phyloP scores from a whole-genome alignment of 2,797 vertebrate genomes.

The Anas georgica region DNA sequence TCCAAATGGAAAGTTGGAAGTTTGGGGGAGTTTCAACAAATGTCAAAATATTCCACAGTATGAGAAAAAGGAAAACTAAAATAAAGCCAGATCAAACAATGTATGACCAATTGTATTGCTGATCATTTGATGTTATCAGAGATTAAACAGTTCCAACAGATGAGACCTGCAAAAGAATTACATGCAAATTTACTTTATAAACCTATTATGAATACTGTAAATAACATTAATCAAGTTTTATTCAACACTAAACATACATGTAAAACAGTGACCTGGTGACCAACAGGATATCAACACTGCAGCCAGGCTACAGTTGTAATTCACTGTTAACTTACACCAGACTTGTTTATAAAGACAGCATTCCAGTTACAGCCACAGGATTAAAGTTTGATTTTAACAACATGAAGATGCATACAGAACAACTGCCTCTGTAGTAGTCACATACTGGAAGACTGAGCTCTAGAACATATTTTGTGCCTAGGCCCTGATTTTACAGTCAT shows the following conservation, averaged over 20 bases:
- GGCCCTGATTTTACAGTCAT: neutral
- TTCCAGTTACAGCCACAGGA: neutral
- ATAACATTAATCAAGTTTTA: neutral
- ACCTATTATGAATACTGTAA: neutral
- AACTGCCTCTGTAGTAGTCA: neutral
- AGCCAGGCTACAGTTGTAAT: neutral
- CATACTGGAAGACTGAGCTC: neutral
- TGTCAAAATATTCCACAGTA: conserved; percentile 35
- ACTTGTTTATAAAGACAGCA: neutral
- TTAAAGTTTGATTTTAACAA: neutral
- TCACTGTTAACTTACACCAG: neutral
- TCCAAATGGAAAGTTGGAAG: conserved; percentile 30
- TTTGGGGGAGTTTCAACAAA: neutral
- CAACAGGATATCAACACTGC: neutral
- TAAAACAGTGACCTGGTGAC: neutral
- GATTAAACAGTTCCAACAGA: conserved; percentile 2
- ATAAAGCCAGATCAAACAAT: conserved; percentile 37
- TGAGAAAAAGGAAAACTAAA: conserved; percentile 32
- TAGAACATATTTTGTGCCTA: neutral
- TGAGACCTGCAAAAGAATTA: neutral
- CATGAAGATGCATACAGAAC: neutral
- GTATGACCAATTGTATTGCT: neutral
- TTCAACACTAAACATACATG: neutral
- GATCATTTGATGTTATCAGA: neutral
- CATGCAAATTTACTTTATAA: neutral